A percentile compares a stretch with the other conserved stretches of the same genome.
Evolutionary conservation across 2,113 vertebrate species (phyloP).

Genomic region (Nettapus auritus): DNA sequence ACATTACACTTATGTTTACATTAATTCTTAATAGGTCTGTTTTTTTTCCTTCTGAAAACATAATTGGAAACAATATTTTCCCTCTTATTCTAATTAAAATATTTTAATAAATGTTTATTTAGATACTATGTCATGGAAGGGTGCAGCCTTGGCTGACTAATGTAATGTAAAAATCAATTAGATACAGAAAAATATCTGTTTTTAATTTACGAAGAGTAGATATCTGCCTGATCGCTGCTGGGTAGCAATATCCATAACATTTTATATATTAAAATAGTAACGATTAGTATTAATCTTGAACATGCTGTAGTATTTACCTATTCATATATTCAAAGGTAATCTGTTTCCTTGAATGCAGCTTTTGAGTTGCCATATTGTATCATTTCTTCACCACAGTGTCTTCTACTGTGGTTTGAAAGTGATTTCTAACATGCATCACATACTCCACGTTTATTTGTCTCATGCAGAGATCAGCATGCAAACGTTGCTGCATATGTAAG

Average conservation of each 20-base stretch:
- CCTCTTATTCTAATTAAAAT: conserved; percentile 77
- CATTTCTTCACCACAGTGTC: conserved; percentile 50
- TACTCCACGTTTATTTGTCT: conserved; percentile 68
- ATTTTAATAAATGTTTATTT: conserved; percentile 73
- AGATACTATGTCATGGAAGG: conserved; percentile 69
- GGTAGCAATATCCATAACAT: conserved; percentile 49
- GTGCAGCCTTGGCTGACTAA: conserved; percentile 71
- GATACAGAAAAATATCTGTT: conserved; percentile 75
- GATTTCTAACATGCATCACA: conserved; percentile 69
- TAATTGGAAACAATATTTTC: conserved; percentile 75
- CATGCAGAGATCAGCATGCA: conserved; percentile 71
- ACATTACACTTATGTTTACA: conserved; percentile 66
- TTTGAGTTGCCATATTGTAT: conserved; percentile 54
- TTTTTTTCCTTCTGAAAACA: conserved; percentile 60
- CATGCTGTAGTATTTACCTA: conserved; percentile 71
- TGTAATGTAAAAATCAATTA: conserved; percentile 76
- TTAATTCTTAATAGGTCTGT: conserved; percentile 70
- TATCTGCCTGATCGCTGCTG: conserved; percentile 66
- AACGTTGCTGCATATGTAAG: conserved; percentile 68
- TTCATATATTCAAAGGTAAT: conserved; percentile 69
- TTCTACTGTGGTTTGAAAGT: conserved; percentile 65
- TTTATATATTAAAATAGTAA: conserved; percentile 75
- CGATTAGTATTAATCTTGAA: conserved; percentile 73
- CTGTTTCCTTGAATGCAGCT: conserved; percentile 53
- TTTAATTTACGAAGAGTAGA: conserved; percentile 73